A percentile compares a stretch with the other conserved stretches of the same genome.
Conservation (phyloP, 2,797 vertebrate genomes). For the Mallotus villosus region DNA sequence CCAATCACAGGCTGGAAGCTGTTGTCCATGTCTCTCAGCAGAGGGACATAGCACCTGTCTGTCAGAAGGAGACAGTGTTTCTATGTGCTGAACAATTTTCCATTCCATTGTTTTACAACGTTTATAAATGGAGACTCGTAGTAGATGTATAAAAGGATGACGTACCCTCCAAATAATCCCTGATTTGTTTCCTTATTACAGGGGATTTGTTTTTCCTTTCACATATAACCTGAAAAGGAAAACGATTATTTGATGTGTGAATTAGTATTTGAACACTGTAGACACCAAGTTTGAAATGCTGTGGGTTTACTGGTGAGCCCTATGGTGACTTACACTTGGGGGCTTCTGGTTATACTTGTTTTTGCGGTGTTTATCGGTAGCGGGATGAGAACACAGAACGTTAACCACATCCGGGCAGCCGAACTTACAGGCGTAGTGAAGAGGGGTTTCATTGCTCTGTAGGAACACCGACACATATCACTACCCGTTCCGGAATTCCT, state of each 20-base stretch:
- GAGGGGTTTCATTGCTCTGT: conserved; percentile 82
- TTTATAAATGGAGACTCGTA: background rate
- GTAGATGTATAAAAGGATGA: background rate
- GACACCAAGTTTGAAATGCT: background rate
- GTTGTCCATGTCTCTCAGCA: conserved; percentile 82
- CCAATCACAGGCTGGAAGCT: conserved; percentile 80
- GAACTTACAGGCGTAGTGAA: conserved; percentile 89
- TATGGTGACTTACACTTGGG: conserved; percentile 72
- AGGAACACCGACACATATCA: conserved; percentile 5
- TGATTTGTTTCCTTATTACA: conserved; percentile 77
- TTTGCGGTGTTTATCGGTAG: conserved; percentile 74
- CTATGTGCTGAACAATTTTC: background rate
- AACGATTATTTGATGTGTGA: background rate
- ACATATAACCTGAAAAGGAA: conserved; percentile 77
- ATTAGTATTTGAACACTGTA: background rate
- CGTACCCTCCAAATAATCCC: conserved; percentile 81
- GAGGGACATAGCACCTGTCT: conserved; percentile 82
- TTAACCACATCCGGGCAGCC: conserved; percentile 81
- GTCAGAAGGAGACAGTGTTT: background rate
- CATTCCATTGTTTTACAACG: background rate
- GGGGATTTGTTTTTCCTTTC: conserved; percentile 81
- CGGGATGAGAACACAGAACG: conserved; percentile 83
- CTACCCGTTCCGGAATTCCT: background rate
- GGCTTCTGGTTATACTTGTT: conserved; percentile 81
- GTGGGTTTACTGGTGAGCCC: background rate